Base-by-base conservation (phyloP, 35 echinoderm and acorn worm genomes). In the Diadema setosum region DNA sequence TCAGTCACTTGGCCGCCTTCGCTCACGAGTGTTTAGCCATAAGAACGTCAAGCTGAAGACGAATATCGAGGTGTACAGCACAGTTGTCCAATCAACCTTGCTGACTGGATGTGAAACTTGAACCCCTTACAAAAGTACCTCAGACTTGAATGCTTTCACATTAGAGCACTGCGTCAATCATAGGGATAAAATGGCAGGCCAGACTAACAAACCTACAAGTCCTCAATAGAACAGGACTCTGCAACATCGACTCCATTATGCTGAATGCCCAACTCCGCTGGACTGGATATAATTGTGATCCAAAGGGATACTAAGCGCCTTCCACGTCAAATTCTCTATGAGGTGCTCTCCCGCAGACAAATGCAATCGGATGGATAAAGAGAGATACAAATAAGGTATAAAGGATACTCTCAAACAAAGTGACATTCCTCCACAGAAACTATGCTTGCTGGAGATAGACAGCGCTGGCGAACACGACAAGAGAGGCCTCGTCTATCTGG, bases 61-160 rank as follows among this genome's bases (percentile, higher is more conserved):
- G 17, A 87, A 87, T n/a, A 5, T 87, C 25, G 87, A 57, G 5
- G 84, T 92, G 12, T 92, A 92, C 69, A 87, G 60, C 41, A 74
- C 90, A 48, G 46, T 87, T 45, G 90, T 87, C 46, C n/a, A 87
- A 23, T 52, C 45, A 21, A 82, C 84, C 23, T 76, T 87, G 8
- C 70, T 92, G 21, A 64, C 86, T 60, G 55, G 84, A 27, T 58
- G 37, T 65, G 84, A 87, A 36, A 56, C 84, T 31, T 87, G 70
- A 84, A 75, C 74, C 39, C 27, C 67, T 32, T 92, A 92, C 56
- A 15, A 5, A 35, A 64, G 5, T 84, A 92, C 33, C 15, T 87
- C n/a, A 30, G 44, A 2, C 39, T 92, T 18, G 84, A 83, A 73
- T n/a, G 56, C 27, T 87, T 87, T 44, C 90, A 92, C 49, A n/a